Conservation (phyloP, 2,797 vertebrate genomes). For the Carapus acus region DNA sequence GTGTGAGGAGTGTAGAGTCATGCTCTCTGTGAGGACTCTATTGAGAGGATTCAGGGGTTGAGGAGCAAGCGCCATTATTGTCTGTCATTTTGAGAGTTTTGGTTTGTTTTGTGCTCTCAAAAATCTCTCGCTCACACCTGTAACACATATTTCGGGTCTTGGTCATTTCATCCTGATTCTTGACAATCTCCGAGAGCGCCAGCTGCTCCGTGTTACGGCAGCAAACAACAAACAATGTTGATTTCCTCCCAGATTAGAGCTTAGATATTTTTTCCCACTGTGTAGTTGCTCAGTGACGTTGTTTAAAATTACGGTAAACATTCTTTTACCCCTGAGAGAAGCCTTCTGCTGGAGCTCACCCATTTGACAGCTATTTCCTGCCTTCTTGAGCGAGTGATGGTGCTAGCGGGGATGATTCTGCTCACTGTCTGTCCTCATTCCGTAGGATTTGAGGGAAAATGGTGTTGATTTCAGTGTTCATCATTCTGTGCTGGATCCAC, state of each 20-base stretch:
- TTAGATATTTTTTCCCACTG: too few species aligned
- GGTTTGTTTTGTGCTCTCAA: neutral
- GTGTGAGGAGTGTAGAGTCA: neutral
- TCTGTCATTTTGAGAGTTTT: neutral
- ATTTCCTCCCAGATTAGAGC: too few species aligned
- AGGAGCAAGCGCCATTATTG: neutral
- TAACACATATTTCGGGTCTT: slow-evolving; percentile 2
- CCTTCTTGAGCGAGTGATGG: slow-evolving; percentile 9
- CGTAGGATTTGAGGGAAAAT: slow-evolving; percentile 22
- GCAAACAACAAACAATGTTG: too few species aligned
- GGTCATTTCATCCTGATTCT: too few species aligned
- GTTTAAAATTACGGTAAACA: slow-evolving; percentile 59
- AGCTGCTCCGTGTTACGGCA: too few species aligned
- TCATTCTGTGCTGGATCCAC: slow-evolving; percentile 54
- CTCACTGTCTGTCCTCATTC: slow-evolving; percentile 4
- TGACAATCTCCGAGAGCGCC: too few species aligned
- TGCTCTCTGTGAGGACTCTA: neutral
- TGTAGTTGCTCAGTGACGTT: slow-evolving; percentile 21
- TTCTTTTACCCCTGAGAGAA: slow-evolving; percentile 27
- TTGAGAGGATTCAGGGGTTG: neutral
- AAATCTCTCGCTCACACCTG: neutral
- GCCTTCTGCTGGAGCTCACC: slow-evolving; percentile 50
- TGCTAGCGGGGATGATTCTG: slow-evolving; percentile 2
- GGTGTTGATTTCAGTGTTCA: slow-evolving; percentile 43
- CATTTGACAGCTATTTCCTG: slow-evolving; percentile 58